A percentile compares a stretch with the other conserved stretches of the same genome.
Evolutionary conservation across 2,888 invertebrate genomes (phyloP).

Genomic region (Hirudinaria manillensis): DNA sequence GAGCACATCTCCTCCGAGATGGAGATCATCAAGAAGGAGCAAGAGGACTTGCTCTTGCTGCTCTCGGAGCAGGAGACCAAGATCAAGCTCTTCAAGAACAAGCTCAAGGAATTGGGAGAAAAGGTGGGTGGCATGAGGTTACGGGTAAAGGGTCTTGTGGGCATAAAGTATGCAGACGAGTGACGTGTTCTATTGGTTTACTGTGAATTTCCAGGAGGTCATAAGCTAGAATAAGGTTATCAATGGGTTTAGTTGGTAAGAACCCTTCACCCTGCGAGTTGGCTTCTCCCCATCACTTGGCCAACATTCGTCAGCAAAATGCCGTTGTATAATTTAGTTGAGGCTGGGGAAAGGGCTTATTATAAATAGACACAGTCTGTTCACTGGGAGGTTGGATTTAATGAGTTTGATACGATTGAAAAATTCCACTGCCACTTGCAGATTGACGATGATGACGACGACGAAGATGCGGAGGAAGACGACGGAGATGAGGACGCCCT

Average conservation of each 20-base stretch:
- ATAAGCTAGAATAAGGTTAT: too few relatives aligned
- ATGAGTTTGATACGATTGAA: too few relatives aligned
- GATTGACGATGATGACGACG: constrained; percentile 35
- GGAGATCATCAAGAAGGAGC: constrained; percentile 69
- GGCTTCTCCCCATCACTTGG: too few relatives aligned
- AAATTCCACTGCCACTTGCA: too few relatives aligned
- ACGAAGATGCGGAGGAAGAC: not conserved
- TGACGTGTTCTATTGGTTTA: not conserved
- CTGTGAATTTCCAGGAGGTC: too few relatives aligned
- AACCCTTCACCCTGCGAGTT: too few relatives aligned
- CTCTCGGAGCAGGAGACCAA: constrained; percentile 80
- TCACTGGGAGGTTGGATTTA: too few relatives aligned
- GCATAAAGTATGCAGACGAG: not conserved
- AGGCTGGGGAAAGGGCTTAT: too few relatives aligned
- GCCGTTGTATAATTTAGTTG: too few relatives aligned
- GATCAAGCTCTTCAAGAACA: constrained; percentile 62
- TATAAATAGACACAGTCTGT: too few relatives aligned
- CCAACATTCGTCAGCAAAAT: too few relatives aligned
- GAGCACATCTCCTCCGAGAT: constrained; percentile 43
- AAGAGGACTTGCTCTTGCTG: constrained; percentile 83
- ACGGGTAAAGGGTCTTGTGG: not conserved
- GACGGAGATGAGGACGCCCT: constrained; percentile 32
- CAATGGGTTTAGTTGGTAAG: too few relatives aligned
- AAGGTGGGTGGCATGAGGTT: constrained; percentile 42
- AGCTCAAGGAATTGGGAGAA: constrained; percentile 53